A percentile compares a stretch with the other conserved stretches of the same genome.
phyloP scores from a whole-genome alignment of 2,113 vertebrate genomes.

The Hipposideros armiger region DNA sequence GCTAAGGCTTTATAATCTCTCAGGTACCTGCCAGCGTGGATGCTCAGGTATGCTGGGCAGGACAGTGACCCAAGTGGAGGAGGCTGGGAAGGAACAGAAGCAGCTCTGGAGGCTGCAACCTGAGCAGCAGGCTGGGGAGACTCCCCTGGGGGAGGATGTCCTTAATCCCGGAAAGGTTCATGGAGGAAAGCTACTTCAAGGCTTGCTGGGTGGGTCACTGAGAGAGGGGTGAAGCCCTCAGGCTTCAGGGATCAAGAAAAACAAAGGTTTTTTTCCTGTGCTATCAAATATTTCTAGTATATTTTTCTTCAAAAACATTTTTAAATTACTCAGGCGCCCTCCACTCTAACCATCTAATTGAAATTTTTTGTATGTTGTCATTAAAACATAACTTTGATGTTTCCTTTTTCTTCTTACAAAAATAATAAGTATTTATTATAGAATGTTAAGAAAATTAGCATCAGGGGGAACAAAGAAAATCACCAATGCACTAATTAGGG shows the following conservation, averaged over 20 bases:
- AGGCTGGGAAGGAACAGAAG: background rate
- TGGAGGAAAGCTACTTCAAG: background rate
- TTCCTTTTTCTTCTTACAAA: slow-evolving; percentile 27
- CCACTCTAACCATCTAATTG: slow-evolving; percentile 12
- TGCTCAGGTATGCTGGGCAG: too few species aligned
- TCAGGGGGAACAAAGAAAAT: background rate
- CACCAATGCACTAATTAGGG: background rate
- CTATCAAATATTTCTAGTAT: background rate
- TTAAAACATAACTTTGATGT: slow-evolving; percentile 38
- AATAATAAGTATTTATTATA: background rate
- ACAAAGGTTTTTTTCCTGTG: background rate
- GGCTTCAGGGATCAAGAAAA: background rate
- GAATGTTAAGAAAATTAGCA: slow-evolving; percentile 35
- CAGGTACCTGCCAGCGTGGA: fast-evolving
- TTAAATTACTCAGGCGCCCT: background rate
- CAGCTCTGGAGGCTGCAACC: background rate
- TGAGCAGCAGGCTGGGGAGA: background rate
- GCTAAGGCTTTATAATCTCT: background rate
- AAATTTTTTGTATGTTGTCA: slow-evolving; percentile 36
- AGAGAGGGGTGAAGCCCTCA: background rate
- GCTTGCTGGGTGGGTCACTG: too few species aligned
- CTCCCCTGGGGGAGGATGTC: too few species aligned
- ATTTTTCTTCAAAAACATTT: slow-evolving; percentile 26
- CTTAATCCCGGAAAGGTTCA: background rate
- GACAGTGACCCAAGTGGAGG: background rate